phyloP scores from a whole-genome alignment of 2,797 vertebrate species.

The Gambusia yucatana region DNA sequence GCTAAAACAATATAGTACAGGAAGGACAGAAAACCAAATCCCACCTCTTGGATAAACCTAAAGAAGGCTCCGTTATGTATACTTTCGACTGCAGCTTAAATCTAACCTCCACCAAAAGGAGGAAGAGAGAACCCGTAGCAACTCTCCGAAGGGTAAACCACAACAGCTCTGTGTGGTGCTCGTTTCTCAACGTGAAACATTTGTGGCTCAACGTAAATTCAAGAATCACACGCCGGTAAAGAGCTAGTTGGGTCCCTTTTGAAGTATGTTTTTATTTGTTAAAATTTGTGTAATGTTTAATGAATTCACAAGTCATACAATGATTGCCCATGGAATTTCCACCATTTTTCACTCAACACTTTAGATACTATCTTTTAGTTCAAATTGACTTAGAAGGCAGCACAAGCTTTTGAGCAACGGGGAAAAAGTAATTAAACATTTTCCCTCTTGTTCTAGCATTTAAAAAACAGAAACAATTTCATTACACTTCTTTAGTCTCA shows the following conservation, averaged over 20 bases:
- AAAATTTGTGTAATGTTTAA: background rate
- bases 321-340: background rate
- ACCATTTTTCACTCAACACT: background rate
- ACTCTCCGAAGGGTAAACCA: background rate
- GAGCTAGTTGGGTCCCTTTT: no score
- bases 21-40: background rate
- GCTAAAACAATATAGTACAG: background rate
- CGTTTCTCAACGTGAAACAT: background rate
- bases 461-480: background rate
- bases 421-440: background rate
- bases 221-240: no score
- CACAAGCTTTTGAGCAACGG: background rate
- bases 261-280: background rate
- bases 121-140: background rate
- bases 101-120: no score
- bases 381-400: background rate
- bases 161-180: background rate
- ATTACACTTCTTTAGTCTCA: background rate
- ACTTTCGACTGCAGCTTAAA: background rate
- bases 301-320: background rate
- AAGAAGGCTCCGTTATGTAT: background rate
- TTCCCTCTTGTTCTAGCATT: background rate
- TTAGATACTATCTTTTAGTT: background rate
- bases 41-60: slow-evolving; percentile 34
- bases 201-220: background rate